Conservation (phyloP, 1,140 invertebrate genomes). For the Hyles euphorbiae region DNA sequence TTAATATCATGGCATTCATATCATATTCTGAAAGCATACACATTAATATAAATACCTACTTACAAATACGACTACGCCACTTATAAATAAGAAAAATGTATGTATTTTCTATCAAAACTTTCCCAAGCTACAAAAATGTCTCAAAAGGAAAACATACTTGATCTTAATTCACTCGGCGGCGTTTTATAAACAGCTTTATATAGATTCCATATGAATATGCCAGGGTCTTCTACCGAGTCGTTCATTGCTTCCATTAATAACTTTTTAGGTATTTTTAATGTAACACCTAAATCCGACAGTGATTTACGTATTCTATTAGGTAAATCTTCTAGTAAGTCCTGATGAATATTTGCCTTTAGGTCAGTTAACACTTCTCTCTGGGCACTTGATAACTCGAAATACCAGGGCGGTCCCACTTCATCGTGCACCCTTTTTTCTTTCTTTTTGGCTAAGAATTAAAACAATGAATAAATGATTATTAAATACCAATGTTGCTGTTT, state of each 20-base stretch:
- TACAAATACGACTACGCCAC: too few species aligned
- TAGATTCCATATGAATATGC: constrained; percentile 60
- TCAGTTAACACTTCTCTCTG: constrained; percentile 42
- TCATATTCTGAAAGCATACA: constrained; percentile 47
- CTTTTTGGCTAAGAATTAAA: constrained; percentile 18
- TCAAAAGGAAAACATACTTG: constrained; percentile 23
- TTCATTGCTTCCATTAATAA: constrained; percentile 51
- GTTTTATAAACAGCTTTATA: constrained; percentile 49
- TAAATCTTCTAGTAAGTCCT: constrained; percentile 55
- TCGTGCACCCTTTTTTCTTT: constrained; percentile 35
- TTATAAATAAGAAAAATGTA: too few species aligned
- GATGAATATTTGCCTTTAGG: constrained; percentile 50
- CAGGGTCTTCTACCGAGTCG: constrained; percentile 45
- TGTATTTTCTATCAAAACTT: too few species aligned
- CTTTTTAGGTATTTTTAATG: constrained; percentile 37
- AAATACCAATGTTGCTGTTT: too few species aligned
- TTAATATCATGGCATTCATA: constrained; percentile 55
- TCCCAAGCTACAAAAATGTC: too few species aligned
- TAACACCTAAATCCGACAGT: constrained; percentile 55
- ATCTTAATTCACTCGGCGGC: constrained; percentile 42
- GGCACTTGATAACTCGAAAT: constrained; percentile 43
- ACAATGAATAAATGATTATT: too few species aligned
- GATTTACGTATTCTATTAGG: constrained; percentile 41
- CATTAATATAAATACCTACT: background rate
- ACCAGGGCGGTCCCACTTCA: constrained; percentile 56